Conservation (phyloP, 2,113 vertebrate genomes). For the Strix uralensis region DNA sequence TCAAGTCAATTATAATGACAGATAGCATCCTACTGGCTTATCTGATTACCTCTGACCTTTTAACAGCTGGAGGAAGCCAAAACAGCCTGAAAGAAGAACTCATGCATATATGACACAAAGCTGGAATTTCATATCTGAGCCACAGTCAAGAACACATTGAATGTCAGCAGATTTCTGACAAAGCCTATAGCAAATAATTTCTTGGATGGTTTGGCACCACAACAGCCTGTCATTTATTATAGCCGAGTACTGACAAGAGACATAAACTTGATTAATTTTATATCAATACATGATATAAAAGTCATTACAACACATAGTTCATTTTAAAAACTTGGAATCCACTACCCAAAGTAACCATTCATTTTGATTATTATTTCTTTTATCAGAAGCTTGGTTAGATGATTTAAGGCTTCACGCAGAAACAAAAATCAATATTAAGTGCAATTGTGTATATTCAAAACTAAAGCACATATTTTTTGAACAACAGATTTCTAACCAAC, state of each 20-base stretch:
- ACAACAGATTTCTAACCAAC: background rate
- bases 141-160: conserved; percentile 56
- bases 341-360: background rate
- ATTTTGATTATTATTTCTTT: conserved; percentile 17
- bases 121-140: conserved; percentile 53
- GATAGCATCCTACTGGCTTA: conserved; percentile 61
- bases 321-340: conserved; percentile 14
- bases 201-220: conserved; percentile 60
- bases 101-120: conserved; percentile 62
- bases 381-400: background rate
- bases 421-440: background rate
- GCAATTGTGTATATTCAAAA: background rate
- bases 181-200: conserved; percentile 66
- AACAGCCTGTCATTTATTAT: conserved; percentile 56
- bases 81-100: conserved; percentile 55
- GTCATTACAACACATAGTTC: background rate
- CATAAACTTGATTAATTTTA: conserved; percentile 64
- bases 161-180: conserved; percentile 67
- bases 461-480: background rate
- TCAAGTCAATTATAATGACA: conserved; percentile 71
- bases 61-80: conserved; percentile 64
- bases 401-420: background rate
- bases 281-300: conserved; percentile 38
- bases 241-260: conserved; percentile 27
- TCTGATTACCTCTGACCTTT: conserved; percentile 75